phyloP scores from a whole-genome alignment of 2,797 vertebrate species.

The Tapirus indicus region DNA sequence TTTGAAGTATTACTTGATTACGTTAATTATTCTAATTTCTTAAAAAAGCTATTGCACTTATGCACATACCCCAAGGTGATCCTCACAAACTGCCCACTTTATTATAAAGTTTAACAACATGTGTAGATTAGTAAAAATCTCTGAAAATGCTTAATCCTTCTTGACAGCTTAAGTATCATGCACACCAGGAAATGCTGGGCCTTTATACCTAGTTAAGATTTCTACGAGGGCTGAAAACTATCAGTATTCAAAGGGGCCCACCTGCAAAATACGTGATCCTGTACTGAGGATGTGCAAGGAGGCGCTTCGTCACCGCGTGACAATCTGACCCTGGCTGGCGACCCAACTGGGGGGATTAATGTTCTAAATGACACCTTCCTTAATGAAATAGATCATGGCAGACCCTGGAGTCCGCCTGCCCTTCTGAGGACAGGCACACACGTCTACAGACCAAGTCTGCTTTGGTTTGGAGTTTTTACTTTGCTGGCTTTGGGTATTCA shows the following conservation, averaged over 20 bases:
- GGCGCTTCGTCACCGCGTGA: neutral
- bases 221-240: neutral
- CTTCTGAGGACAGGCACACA: no score
- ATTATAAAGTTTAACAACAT: neutral
- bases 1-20: neutral
- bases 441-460: neutral
- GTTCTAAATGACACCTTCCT: neutral
- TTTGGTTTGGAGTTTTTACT: neutral
- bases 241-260: neutral
- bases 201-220: neutral
- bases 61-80: neutral
- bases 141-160: neutral
- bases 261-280: neutral
- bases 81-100: neutral
- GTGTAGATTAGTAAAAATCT: neutral
- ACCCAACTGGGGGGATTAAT: neutral
- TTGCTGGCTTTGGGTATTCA: neutral
- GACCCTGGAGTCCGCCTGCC: neutral
- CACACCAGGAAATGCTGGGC: neutral
- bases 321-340: neutral
- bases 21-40: neutral
- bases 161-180: neutral
- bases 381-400: neutral
- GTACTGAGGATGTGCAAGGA: neutral
- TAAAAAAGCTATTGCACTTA: neutral